Evolutionary conservation across 2,113 vertebrate species (phyloP), one percentile per base, ranked within the genome.

Genomic region (Sisor rabdophorus): DNA sequence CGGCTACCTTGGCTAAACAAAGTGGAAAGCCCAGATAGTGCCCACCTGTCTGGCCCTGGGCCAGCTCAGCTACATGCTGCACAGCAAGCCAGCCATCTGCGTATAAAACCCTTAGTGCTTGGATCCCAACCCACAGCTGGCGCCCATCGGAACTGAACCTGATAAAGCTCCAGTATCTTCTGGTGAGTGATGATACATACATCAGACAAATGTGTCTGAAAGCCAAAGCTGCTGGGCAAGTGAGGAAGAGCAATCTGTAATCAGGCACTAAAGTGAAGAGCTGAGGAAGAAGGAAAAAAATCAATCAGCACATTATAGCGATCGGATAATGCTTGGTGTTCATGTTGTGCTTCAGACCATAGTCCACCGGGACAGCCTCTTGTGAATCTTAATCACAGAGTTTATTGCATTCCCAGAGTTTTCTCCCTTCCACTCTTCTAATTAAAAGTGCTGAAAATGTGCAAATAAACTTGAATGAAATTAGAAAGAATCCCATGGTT

Each of bases 391-490:
- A 82, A 84, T 83, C 82, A 84, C 79, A 77, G 71, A 56, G 60
- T 85, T 84, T 84, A 84, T 84, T 73, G 80, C 79, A 85, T 86
- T 72, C 79, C 17, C 77, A 85, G 76, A 75, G 64, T 72, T 81
- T 71, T 63, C 59, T 67, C 68, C 36, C 60, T 44, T 76, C 64
- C 56, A 59, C 71, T 75, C 71, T 65, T 69, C 81, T 86, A 86
- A 88, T 85, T 87, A 87, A 75, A 87, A 85, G 73, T 82, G 81
- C 77, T 78, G 71, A 86, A 86, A 85, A 85, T 83, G 84, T 72
- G 78, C 80, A 88, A 85, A 86, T 85, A 70, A 84, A 79, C 76
- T 47, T 68, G 73, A 84, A 75, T 71, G 47, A 77, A 82, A 82
- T 79, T 55, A 80, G 59, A 84, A 64, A 58, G 22, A 56, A 74